A percentile compares a stretch with the other conserved stretches of the same genome.
These are phyloP conservation scores for Pristionchus pacificus DNA, from an alignment of 1,140 invertebrate genomes.

Conservation along the genomic window DNA sequence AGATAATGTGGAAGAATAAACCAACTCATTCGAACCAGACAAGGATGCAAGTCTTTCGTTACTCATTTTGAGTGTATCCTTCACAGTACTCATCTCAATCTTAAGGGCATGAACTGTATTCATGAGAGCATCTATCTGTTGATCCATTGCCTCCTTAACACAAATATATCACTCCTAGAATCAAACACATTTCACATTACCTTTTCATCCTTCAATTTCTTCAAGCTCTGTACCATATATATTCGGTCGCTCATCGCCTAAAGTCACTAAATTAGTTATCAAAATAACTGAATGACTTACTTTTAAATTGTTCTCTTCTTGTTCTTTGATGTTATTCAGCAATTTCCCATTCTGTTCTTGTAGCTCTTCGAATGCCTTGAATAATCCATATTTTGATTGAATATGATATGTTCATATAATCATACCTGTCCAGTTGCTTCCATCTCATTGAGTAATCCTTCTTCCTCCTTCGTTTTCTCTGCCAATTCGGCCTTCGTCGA, in stretches of 20 bases:
- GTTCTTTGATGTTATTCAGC: conserved; percentile 90
- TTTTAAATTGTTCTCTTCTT: conserved; percentile 98
- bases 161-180: conserved; percentile 1
- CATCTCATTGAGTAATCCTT: conserved; percentile 94
- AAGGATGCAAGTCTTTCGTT: background rate
- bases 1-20: no score
- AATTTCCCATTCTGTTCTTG: conserved; percentile 94
- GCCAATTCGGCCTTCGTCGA: conserved; percentile 36
- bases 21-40: conserved; percentile 76
- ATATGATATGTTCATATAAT: conserved; percentile 94
- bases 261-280: background rate
- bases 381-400: conserved; percentile 97
- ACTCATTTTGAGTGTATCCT: background rate
- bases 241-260: conserved; percentile 81
- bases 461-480: conserved; percentile 73
- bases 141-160: conserved; percentile 1
- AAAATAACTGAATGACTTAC: background rate
- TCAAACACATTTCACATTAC: conserved; percentile 12
- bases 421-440: conserved; percentile 83
- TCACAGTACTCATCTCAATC: background rate
- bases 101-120: conserved; percentile 7
- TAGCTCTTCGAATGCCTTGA: conserved; percentile 98
- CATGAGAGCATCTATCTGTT: conserved; percentile 7
- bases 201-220: conserved; percentile 83
- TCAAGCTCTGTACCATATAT: conserved; percentile 35